Evolutionary conservation across 2,113 vertebrate genomes (phyloP).

Genomic region (Tapirus terrestris): DNA sequence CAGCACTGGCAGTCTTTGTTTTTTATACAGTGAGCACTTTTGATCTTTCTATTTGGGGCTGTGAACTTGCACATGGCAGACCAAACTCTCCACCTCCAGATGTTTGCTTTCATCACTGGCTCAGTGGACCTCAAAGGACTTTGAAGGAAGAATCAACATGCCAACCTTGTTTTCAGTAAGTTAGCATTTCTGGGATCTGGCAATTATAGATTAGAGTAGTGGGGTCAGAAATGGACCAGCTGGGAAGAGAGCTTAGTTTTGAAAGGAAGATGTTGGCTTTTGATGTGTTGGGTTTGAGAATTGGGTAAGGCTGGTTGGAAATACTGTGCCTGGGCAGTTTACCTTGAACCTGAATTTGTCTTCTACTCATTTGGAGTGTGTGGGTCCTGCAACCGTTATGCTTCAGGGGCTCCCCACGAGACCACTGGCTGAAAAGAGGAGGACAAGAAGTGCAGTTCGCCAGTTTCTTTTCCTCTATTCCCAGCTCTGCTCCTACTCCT

Average conservation of each 20-base stretch:
- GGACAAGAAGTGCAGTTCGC: not conserved
- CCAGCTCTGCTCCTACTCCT: not conserved
- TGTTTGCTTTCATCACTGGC: not conserved
- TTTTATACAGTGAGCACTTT: not conserved
- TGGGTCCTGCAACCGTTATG: not conserved
- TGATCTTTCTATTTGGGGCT: not conserved
- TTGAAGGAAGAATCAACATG: not conserved
- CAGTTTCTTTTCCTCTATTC: not conserved
- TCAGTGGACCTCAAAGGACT: not conserved
- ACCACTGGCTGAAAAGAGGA: not conserved
- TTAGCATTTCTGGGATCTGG: not conserved
- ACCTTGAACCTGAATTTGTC: not conserved
- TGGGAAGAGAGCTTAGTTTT: not conserved
- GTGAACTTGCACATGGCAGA: not conserved
- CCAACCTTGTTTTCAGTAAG: not conserved
- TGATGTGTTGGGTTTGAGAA: not conserved
- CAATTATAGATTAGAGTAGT: not conserved
- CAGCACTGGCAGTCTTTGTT: not conserved
- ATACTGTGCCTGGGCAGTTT: not conserved
- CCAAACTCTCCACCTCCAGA: not conserved
- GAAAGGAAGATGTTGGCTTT: not conserved
- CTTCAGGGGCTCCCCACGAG: not conserved
- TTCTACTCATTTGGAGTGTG: not conserved
- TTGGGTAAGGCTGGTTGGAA: not conserved
- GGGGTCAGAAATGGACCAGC: not conserved